Evolutionary conservation across 1,140 invertebrate species (phyloP), one percentile per base, ranked within the genome.

Genomic region (Bombus superbus): DNA sequence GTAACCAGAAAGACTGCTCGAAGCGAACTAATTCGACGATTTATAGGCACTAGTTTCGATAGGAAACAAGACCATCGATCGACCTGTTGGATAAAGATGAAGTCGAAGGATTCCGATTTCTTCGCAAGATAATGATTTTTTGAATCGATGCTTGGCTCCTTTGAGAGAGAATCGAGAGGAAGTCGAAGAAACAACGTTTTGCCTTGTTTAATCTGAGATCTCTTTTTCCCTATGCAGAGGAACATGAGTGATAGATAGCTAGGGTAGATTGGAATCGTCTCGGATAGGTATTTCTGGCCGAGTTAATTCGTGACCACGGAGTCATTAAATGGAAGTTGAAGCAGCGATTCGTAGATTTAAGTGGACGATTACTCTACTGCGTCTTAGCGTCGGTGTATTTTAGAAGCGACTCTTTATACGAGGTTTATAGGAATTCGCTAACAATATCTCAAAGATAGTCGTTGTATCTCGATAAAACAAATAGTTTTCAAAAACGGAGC

Each of bases 191-290:
- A 68, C 15, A 35, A 18, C 42, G n/a, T 64, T 80, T 69, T 79
- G 64, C 53, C 62, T 32, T 15, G 62, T 10, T 15, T 47, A 53
- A 68, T 47, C 42, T 47, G 11, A 28, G n/a, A 77, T 79, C 77
- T n/a, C 28, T 64, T 28, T 42, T 25, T 28, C n/a, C 18, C 22
- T 32, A 38, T 15, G 35, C 13, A n/a, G 1, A 28, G 42, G 78
- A 40, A 66, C 35, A 32, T 53, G 66, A 44, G 38, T 40, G 78
- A 68, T 15, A 53, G 64, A 53, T 69, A 38, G 35, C 32, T 32
- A 9, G 77, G 62, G 64, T n/a, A 80, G 78, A 80, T 80, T 80
- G 78, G 78, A 69, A 80, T 80, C 78, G 78, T 69, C 78, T 80
- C 64, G 78, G 42, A 32, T 44, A 80, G 44, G 78, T 80, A 80